phyloP scores from a whole-genome alignment of 2,113 vertebrate species.

The Lophochroa leadbeateri region DNA sequence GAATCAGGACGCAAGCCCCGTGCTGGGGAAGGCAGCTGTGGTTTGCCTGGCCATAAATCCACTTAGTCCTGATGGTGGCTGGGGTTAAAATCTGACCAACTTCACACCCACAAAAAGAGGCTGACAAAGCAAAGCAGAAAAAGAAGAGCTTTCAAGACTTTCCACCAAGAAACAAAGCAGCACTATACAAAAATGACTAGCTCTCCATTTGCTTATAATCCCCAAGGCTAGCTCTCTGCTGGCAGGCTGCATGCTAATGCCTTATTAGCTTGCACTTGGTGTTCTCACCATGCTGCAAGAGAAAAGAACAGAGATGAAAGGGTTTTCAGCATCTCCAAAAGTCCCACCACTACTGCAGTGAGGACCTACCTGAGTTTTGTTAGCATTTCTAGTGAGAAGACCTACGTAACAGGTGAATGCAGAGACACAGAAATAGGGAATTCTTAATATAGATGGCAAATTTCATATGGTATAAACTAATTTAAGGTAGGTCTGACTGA shows the following conservation, averaged over 20 bases:
- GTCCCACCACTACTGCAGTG: not conserved
- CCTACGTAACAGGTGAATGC: not conserved
- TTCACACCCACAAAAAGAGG: not conserved
- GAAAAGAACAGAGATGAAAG: not conserved
- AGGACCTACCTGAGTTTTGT: not conserved
- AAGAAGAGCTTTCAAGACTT: slow-evolving; percentile 34
- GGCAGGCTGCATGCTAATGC: slow-evolving; percentile 15
- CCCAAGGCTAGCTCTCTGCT: not conserved
- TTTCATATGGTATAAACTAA: not conserved
- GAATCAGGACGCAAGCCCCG: rapidly evolving
- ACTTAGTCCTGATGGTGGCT: not conserved
- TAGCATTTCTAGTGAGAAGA: not conserved
- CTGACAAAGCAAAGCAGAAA: not conserved
- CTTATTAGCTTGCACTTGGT: slow-evolving; percentile 42
- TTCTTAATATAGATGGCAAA: not conserved
- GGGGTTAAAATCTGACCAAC: not conserved
- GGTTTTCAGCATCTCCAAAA: not conserved
- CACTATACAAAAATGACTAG: not conserved
- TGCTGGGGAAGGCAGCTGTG: not conserved
- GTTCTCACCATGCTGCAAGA: not conserved
- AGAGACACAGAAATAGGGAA: not conserved
- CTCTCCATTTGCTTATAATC: not conserved
- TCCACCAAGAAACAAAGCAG: not conserved
- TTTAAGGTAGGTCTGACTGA: not conserved
- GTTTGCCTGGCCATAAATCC: not conserved